phyloP scores from a whole-genome alignment of 2,888 invertebrate species.

The Drosophila parthenogenetica region DNA sequence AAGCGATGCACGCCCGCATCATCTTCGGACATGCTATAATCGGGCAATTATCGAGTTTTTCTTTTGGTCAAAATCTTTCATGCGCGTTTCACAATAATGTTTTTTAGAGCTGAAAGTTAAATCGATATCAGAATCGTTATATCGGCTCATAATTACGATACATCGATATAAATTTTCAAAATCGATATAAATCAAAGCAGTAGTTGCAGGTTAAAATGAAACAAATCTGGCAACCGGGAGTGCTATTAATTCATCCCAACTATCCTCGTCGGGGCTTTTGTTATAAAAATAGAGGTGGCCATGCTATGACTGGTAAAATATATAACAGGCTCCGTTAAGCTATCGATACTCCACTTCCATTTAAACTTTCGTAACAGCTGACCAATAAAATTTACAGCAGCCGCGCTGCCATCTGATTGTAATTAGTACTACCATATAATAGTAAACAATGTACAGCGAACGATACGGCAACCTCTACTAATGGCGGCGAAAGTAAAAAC shows the following conservation, averaged over 20 bases:
- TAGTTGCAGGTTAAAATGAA: neutral
- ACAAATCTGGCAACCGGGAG: no score
- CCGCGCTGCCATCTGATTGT: neutral
- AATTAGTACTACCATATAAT: neutral
- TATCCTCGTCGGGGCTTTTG: no score
- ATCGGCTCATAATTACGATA: no score
- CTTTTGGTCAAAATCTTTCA: slow-evolving; percentile 48
- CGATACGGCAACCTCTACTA: slow-evolving; percentile 41
- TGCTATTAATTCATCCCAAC: no score
- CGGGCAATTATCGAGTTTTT: slow-evolving; percentile 27
- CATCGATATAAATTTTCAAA: no score
- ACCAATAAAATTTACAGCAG: neutral
- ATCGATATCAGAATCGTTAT: no score
- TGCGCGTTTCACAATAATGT: slow-evolving; percentile 59
- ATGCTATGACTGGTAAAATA: no score
- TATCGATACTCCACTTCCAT: neutral
- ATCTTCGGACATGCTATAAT: slow-evolving; percentile 60
- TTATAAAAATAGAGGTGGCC: no score
- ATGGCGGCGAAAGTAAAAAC: slow-evolving; percentile 37
- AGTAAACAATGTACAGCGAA: neutral
- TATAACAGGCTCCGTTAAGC: no score
- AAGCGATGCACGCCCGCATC: slow-evolving; percentile 88
- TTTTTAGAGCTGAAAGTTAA: no score
- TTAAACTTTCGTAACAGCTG: slow-evolving; percentile 23
- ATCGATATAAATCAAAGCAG: no score